A percentile compares a stretch with the other conserved stretches of the same genome.
Conservation (phyloP, 2,797 vertebrate genomes). For the Neosalanx taihuensis region DNA sequence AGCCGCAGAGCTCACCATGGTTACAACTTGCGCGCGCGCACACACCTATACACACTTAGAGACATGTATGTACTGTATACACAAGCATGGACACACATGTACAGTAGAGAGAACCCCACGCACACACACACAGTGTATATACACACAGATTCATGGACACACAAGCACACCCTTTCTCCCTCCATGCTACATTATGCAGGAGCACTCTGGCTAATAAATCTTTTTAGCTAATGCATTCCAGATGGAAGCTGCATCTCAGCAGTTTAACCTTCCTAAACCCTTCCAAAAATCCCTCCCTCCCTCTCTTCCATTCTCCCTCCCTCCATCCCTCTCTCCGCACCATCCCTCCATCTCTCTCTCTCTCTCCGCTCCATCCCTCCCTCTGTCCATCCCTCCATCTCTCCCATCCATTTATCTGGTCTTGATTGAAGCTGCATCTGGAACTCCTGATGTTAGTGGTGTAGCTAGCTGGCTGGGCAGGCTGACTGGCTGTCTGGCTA, state of each 20-base stretch:
- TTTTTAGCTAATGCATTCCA: constrained; percentile 89
- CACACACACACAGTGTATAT: background rate
- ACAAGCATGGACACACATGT: constrained; percentile 7
- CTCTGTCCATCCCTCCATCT: constrained; percentile 11
- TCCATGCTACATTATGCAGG: constrained; percentile 84
- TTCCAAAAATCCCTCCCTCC: constrained; percentile 83
- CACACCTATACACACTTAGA: too few species aligned
- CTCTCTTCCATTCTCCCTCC: constrained; percentile 57
- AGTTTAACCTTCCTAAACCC: constrained; percentile 91
- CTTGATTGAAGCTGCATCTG: constrained; percentile 82
- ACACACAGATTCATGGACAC: constrained; percentile 3
- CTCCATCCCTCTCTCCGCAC: constrained; percentile 68
- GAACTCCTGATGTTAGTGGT: constrained; percentile 80
- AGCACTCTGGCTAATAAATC: constrained; percentile 88
- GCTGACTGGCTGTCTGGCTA: background rate
- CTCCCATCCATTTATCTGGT: constrained; percentile 71
- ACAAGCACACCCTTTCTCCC: constrained; percentile 46
- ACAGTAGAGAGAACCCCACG: constrained; percentile 2
- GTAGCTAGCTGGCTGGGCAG: constrained; percentile 26
- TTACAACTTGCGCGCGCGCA: background rate
- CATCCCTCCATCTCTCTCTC: constrained; percentile 73
- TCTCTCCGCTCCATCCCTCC: constrained; percentile 74
- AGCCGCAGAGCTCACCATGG: background rate
- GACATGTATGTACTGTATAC: constrained; percentile 12
- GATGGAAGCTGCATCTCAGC: constrained; percentile 87